Conservation (phyloP, 2,797 vertebrate species). For the Chaetodon trifasciatus region DNA sequence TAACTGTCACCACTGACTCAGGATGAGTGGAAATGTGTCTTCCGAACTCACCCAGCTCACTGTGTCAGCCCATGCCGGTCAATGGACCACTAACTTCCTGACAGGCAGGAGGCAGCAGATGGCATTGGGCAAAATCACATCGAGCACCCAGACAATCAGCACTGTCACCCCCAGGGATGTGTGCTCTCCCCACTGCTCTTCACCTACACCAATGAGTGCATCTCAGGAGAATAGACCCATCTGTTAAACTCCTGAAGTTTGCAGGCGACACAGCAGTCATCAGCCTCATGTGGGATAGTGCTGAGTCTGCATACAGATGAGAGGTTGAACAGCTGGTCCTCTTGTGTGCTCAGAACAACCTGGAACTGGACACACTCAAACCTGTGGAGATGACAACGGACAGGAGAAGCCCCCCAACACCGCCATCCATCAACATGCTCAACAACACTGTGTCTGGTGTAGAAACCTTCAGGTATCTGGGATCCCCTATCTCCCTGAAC, state of each 20-base stretch:
- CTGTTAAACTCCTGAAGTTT: background rate
- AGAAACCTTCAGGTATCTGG: background rate
- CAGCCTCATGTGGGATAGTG: background rate
- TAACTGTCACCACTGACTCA: background rate
- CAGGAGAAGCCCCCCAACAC: background rate
- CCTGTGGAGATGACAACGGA: background rate
- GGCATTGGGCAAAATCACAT: background rate
- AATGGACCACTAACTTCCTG: background rate
- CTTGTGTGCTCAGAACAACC: background rate
- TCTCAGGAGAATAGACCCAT: background rate
- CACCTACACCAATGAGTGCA: background rate
- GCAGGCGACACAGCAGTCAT: background rate
- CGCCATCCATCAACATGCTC: background rate
- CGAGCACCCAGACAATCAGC: background rate
- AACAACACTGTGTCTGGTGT: background rate
- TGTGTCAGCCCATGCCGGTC: background rate
- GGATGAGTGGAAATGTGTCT: background rate
- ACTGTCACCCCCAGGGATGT: background rate
- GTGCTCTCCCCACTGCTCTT: background rate
- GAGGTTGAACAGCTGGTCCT: background rate
- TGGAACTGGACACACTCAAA: background rate
- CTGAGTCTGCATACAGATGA: background rate
- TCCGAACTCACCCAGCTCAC: background rate
- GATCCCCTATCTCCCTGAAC: background rate
- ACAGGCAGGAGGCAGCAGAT: background rate